Conservation (phyloP, 2,113 vertebrate species). For the Phoxinus phoxinus region DNA sequence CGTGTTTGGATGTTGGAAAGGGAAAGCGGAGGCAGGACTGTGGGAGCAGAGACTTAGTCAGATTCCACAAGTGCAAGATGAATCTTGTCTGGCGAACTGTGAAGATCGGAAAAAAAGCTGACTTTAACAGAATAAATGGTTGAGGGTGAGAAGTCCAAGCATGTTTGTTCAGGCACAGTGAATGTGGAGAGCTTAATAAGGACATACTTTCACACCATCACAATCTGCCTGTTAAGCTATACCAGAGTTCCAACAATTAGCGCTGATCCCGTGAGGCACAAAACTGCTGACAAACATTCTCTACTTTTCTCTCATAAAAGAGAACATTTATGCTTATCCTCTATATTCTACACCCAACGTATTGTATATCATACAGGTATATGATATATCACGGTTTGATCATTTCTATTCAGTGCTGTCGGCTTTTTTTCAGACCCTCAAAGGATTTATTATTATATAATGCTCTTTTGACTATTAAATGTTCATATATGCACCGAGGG, state of each 20-base stretch:
- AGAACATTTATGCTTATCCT: not conserved
- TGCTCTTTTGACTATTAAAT: conserved; percentile 10
- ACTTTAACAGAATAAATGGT: conserved; percentile 38
- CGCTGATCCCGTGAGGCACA: not conserved
- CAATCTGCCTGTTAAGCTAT: conserved; percentile 17
- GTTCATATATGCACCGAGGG: not conserved
- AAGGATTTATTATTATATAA: not conserved
- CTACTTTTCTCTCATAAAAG: not conserved
- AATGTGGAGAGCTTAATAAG: conserved; percentile 19
- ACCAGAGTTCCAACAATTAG: not conserved
- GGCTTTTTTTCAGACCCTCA: not conserved
- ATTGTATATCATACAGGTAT: not conserved
- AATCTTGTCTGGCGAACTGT: conserved; percentile 50
- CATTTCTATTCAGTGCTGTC: not conserved
- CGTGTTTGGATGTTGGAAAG: conserved; percentile 26
- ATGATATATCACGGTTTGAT: not conserved
- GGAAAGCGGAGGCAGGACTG: conserved; percentile 24
- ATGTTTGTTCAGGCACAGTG: conserved; percentile 35
- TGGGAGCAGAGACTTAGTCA: conserved; percentile 37
- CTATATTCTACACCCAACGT: not conserved
- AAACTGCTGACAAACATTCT: not conserved
- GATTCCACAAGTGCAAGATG: conserved; percentile 49
- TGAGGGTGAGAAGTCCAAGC: conserved; percentile 20
- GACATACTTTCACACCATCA: conserved; percentile 33
- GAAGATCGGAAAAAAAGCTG: conserved; percentile 34